phyloP scores from a whole-genome alignment of 2,113 vertebrate genomes.

The Chloroceryle aenea region DNA sequence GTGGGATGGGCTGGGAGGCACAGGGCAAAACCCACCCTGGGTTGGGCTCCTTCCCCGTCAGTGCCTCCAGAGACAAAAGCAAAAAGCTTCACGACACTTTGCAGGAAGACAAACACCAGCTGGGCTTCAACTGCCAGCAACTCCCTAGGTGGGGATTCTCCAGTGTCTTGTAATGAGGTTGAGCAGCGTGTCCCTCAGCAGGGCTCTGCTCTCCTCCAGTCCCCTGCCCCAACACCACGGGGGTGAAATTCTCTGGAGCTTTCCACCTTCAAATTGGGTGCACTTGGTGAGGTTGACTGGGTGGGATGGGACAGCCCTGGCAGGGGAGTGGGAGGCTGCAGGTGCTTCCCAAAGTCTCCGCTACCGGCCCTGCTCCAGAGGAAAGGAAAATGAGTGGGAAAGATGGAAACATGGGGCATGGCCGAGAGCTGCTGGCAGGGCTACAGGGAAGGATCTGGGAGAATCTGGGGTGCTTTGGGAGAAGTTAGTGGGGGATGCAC shows the following conservation, averaged over 20 bases:
- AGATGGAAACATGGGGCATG: neutral
- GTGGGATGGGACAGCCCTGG: neutral
- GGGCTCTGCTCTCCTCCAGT: neutral
- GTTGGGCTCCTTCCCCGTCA: neutral
- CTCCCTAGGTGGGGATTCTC: neutral
- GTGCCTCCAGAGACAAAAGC: neutral
- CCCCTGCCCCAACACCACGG: rapidly evolving
- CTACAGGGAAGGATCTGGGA: neutral
- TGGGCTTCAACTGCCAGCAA: rapidly evolving
- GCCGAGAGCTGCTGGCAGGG: neutral
- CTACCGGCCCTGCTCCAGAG: rapidly evolving
- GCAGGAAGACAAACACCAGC: neutral
- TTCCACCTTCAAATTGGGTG: neutral
- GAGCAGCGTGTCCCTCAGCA: neutral
- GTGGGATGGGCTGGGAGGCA: rapidly evolving
- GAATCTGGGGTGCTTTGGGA: neutral
- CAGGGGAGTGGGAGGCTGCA: neutral
- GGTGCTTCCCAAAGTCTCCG: neutral
- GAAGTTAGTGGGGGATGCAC: neutral
- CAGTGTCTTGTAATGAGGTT: rapidly evolving
- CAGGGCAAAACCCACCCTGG: neutral
- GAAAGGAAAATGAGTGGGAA: neutral
- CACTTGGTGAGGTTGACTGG: neutral
- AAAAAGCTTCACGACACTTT: neutral
- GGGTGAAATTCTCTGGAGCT: neutral